phyloP scores from a whole-genome alignment of 2,888 invertebrate species.

The Nasonovia ribisnigri region DNA sequence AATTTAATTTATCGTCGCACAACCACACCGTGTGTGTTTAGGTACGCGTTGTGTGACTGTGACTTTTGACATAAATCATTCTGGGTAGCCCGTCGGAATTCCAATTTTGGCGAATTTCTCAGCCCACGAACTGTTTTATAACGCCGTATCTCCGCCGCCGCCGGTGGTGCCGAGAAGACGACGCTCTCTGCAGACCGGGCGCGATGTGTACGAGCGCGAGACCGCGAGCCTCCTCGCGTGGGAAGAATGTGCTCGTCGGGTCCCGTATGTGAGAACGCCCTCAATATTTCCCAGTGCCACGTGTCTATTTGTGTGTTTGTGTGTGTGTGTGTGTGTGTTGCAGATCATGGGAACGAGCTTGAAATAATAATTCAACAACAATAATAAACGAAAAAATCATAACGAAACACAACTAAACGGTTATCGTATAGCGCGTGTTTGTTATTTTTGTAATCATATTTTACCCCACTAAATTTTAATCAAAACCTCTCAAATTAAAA shows the following conservation, averaged over 20 bases:
- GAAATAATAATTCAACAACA: background rate
- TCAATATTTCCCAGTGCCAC: conserved; percentile 34
- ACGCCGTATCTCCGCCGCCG: background rate
- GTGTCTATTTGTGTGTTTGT: too few relatives aligned
- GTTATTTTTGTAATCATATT: background rate
- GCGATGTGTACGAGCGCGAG: background rate
- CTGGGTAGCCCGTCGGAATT: conserved; percentile 51
- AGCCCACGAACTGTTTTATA: background rate
- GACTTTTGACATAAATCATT: conserved; percentile 45
- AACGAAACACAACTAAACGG: background rate
- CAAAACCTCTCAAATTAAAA: background rate
- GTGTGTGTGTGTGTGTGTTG: conserved; percentile 20
- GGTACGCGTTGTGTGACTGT: background rate
- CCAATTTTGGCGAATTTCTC: conserved; percentile 58
- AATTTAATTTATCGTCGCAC: background rate
- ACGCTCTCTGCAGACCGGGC: background rate
- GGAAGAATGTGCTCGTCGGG: conserved; percentile 39
- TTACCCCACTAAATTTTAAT: background rate
- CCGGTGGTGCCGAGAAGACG: background rate
- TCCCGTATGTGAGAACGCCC: conserved; percentile 22
- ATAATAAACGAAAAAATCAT: background rate
- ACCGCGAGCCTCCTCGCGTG: conserved; percentile 1
- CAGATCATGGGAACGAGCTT: conserved; percentile 6
- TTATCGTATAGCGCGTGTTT: background rate
- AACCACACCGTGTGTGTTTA: background rate